Conservation (phyloP, 92 coral and sea anemone genomes). For the Paragorgia papillata region DNA sequence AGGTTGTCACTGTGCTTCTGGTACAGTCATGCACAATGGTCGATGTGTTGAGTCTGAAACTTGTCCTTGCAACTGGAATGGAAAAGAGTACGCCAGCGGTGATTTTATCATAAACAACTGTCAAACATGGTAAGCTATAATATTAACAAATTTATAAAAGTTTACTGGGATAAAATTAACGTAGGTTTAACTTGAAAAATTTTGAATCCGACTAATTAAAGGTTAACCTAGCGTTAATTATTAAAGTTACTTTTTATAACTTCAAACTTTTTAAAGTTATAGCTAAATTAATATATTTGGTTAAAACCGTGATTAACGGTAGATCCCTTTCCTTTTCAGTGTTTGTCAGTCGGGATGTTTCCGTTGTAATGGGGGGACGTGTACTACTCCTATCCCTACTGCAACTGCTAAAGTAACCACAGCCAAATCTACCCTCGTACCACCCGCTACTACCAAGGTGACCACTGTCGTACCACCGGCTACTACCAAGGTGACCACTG, state of each 20-base stretch:
- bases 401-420: too few relatives aligned
- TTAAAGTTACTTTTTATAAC: too few relatives aligned
- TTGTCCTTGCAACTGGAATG: conserved; percentile 76
- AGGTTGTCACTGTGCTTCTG: conserved; percentile 87
- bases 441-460: too few relatives aligned
- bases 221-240: too few relatives aligned
- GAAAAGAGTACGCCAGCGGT: conserved; percentile 58
- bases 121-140: conserved; percentile 90
- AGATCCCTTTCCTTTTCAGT: conserved; percentile 25
- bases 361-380: conserved; percentile 58
- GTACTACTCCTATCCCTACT: conserved; percentile 28
- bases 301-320: not conserved
- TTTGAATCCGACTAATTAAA: too few relatives aligned
- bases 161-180: too few relatives aligned
- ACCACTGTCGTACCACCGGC: too few relatives aligned
- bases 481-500: too few relatives aligned
- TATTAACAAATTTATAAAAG: too few relatives aligned
- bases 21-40: conserved; percentile 73
- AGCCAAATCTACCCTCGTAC: too few relatives aligned
- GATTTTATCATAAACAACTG: conserved; percentile 71
- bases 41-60: conserved; percentile 58
- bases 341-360: conserved; percentile 63
- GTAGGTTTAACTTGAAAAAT: too few relatives aligned
- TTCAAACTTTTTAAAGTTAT: not conserved
- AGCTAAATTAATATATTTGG: not conserved